Conservation (phyloP, 2,797 vertebrate genomes). For the Sebastes jordani region DNA sequence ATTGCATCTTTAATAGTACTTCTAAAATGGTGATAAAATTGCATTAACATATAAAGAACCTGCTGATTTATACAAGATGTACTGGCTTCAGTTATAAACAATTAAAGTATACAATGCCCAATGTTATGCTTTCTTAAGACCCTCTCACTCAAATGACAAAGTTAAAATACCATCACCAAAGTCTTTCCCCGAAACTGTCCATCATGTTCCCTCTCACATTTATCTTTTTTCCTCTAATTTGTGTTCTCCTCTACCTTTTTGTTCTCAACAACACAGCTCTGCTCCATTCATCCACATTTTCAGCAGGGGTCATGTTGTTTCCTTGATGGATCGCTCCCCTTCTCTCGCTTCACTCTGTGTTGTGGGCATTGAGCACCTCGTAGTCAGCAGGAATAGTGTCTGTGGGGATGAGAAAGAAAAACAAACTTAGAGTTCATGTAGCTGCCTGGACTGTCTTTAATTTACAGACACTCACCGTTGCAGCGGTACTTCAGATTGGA, state of each 20-base stretch:
- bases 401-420: constrained; percentile 65
- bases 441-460: not conserved
- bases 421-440: not conserved
- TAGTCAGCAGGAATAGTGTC: constrained; percentile 96
- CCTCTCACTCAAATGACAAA: not conserved
- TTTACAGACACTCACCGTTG: constrained; percentile 86
- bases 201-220: not conserved
- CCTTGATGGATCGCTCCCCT: not conserved
- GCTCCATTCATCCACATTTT: not conserved
- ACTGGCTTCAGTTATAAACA: constrained; percentile 18
- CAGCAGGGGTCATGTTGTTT: not conserved
- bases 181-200: not conserved
- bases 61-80: constrained; percentile 31
- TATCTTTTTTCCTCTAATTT: not conserved
- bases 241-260: not conserved
- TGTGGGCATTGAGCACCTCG: constrained; percentile 84
- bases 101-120: constrained; percentile 44
- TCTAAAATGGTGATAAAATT: constrained; percentile 5
- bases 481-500: constrained; percentile 98
- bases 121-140: not conserved
- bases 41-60: constrained; percentile 28
- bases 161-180: not conserved
- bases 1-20: not conserved
- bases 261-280: not conserved
- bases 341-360: constrained; percentile 42